Evolutionary conservation across 2,888 invertebrate species (phyloP).

Genomic region (Lordiphosa andalusiaca): DNA sequence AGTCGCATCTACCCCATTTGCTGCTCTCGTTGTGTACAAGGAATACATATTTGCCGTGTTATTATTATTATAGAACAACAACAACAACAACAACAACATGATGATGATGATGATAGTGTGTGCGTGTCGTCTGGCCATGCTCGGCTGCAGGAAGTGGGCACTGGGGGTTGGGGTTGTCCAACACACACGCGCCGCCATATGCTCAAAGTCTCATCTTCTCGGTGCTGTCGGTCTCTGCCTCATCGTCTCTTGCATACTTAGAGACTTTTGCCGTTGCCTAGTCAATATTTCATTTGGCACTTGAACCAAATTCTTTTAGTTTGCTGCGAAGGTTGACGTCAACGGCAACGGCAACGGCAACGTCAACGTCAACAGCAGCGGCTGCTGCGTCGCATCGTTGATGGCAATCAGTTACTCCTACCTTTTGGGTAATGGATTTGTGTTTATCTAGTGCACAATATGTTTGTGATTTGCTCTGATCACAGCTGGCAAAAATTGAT

Average conservation of each 20-base stretch:
- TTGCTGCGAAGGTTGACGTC: constrained; percentile 60
- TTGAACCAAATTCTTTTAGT: constrained; percentile 75
- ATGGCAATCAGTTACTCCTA: too few relatives aligned
- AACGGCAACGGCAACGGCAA: constrained; percentile 21
- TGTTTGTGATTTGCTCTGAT: not conserved
- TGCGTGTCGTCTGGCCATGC: constrained; percentile 10
- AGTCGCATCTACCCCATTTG: not conserved
- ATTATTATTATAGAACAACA: constrained; percentile 60
- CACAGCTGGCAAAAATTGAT: not conserved
- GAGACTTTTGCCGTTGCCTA: constrained; percentile 48
- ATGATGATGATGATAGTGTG: constrained; percentile 22
- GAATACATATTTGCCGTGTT: constrained; percentile 55
- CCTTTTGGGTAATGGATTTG: not conserved
- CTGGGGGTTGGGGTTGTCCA: not conserved
- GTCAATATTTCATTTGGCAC: constrained; percentile 73
- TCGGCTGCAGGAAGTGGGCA: not conserved
- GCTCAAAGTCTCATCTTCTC: constrained; percentile 54
- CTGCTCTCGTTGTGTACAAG: constrained; percentile 23
- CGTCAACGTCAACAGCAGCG: constrained; percentile 23
- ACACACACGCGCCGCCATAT: constrained; percentile 52
- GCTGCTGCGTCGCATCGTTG: not conserved
- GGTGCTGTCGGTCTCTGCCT: not conserved
- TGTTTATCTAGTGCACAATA: too few relatives aligned
- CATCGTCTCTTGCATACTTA: constrained; percentile 8
- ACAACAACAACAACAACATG: constrained; percentile 13